Conservation (phyloP, 1,140 invertebrate species). For the Dolichoris vasculosae region DNA sequence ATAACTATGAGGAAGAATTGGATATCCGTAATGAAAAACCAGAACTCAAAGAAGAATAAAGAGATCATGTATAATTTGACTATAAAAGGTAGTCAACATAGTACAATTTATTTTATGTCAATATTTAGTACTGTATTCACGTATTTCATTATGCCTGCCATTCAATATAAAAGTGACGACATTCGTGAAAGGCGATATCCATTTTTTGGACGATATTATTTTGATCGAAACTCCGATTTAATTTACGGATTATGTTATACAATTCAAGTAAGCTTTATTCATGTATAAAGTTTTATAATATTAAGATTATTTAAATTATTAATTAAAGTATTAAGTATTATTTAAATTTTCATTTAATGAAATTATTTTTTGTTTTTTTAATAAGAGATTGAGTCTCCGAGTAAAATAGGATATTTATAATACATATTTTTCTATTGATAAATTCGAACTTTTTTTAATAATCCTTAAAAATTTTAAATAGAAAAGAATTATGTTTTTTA, state of each 20-base stretch:
- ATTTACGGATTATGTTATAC: constrained; percentile 32
- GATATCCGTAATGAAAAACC: background rate
- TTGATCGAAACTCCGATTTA: constrained; percentile 31
- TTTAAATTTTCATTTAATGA: too few species aligned
- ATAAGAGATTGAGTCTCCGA: too few species aligned
- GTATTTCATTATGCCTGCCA: constrained; percentile 2
- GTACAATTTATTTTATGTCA: background rate
- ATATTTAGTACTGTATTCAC: background rate
- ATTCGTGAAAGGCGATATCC: constrained; percentile 13
- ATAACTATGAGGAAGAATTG: constrained; percentile 26
- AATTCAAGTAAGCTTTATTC: constrained; percentile 26
- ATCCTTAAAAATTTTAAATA: too few species aligned
- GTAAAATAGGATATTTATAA: too few species aligned
- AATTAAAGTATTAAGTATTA: too few species aligned
- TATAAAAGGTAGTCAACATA: background rate
- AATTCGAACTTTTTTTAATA: too few species aligned
- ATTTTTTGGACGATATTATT: constrained; percentile 45
- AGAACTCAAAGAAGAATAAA: background rate
- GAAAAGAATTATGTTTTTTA: too few species aligned
- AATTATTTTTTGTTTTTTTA: too few species aligned
- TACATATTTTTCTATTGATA: too few species aligned
- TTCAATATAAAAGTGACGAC: background rate
- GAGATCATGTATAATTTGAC: background rate
- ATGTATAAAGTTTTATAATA: too few species aligned
- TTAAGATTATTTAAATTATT: too few species aligned